phyloP scores from a whole-genome alignment of 2,797 vertebrate genomes.

The Girardinus metallicus region DNA sequence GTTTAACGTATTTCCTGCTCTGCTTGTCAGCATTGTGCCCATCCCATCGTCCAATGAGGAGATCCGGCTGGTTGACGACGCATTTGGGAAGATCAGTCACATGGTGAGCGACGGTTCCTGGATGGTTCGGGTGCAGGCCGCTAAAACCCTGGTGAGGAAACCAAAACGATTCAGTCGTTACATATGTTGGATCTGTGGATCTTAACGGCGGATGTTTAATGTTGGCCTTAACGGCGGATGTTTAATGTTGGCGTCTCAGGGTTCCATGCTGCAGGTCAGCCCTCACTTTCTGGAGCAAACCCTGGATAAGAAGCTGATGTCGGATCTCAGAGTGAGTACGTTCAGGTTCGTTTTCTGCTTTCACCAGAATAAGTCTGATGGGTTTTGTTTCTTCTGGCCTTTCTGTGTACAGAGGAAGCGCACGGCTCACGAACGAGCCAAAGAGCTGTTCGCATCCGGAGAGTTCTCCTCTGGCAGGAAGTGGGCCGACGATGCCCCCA shows the following conservation, averaged over 20 bases:
- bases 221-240: not conserved
- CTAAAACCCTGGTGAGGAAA: constrained; percentile 91
- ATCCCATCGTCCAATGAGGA: constrained; percentile 98
- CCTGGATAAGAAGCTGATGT: constrained; percentile 98
- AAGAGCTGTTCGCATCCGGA: constrained; percentile 94
- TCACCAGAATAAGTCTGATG: not conserved
- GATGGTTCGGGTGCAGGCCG: constrained; percentile 95
- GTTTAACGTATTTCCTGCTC: not conserved
- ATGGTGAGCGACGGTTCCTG: constrained; percentile 98
- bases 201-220: not conserved
- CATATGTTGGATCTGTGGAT: not conserved
- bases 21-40: constrained; percentile 88
- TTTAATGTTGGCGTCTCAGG: constrained; percentile 73
- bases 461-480: constrained; percentile 97
- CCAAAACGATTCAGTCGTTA: not conserved
- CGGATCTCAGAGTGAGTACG: constrained; percentile 90
- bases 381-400: not conserved
- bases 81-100: constrained; percentile 97
- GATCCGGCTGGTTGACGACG: constrained; percentile 95
- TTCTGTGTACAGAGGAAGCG: constrained; percentile 88
- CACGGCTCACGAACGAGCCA: constrained; percentile 95
- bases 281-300: constrained; percentile 98
- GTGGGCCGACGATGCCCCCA: constrained; percentile 97
- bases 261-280: constrained; percentile 97
- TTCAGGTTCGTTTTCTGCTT: not conserved